Evolutionary conservation across 2,888 invertebrate genomes (phyloP).

Genomic region (Tenthredo mesomela): DNA sequence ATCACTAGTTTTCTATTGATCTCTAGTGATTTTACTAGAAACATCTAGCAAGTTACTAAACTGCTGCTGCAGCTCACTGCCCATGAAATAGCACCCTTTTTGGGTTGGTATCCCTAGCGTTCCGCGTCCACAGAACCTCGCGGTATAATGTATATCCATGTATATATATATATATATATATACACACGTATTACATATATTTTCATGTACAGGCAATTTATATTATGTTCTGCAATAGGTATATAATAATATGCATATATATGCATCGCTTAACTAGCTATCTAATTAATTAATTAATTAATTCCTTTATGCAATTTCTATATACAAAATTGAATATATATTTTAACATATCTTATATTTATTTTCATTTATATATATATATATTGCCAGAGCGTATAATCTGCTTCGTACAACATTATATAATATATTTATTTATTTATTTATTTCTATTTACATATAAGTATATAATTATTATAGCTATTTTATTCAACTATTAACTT

Average conservation of each 20-base stretch:
- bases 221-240: background rate
- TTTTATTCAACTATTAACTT: background rate
- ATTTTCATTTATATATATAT: background rate
- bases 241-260: background rate
- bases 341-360: constrained; percentile 20
- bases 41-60: too few species aligned
- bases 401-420: background rate
- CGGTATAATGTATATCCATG: too few species aligned
- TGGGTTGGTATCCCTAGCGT: too few species aligned
- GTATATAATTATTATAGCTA: background rate
- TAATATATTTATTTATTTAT: background rate
- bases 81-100: too few species aligned
- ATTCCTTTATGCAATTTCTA: constrained; percentile 30
- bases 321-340: constrained; percentile 18
- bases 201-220: background rate
- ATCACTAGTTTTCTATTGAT: too few species aligned
- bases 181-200: background rate
- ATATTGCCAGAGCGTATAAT: background rate
- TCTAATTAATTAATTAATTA: constrained; percentile 24
- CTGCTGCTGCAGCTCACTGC: too few species aligned
- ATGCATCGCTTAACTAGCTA: background rate
- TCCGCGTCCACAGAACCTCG: too few species aligned
- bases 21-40: too few species aligned
- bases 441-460: background rate
- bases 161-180: background rate